These are phyloP conservation scores for Popillia japonica DNA, from an alignment of 1,140 invertebrate species.

Conservation along the genomic window DNA sequence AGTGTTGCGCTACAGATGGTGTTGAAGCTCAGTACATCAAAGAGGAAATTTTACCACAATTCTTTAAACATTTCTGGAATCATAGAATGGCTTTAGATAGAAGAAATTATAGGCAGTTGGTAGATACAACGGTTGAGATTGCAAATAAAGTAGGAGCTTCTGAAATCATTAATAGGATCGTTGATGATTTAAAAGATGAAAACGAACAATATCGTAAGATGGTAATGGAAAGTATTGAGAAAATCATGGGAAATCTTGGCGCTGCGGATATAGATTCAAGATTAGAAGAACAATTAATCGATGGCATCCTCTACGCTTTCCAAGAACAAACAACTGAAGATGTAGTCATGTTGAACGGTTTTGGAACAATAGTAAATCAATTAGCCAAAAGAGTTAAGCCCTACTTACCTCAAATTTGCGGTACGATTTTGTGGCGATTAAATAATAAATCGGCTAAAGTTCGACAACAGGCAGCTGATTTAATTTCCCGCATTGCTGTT, in stretches of 20 bases:
- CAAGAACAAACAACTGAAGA: slow-evolving; percentile 99
- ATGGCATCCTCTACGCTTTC: slow-evolving; percentile 99
- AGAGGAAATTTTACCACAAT: slow-evolving; percentile 98
- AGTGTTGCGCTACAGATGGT: slow-evolving; percentile 99
- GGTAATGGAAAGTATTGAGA: slow-evolving; percentile 99
- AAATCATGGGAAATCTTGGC: slow-evolving; percentile 95
- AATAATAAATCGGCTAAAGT: slow-evolving; percentile 99
- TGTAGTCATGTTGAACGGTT: slow-evolving; percentile 99
- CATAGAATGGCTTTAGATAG: slow-evolving; percentile 98
- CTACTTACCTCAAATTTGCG: slow-evolving; percentile 99
- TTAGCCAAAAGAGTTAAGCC: slow-evolving; percentile 97
- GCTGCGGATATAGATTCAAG: slow-evolving; percentile 97
- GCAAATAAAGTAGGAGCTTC: slow-evolving; percentile 99
- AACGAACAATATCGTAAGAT: slow-evolving; percentile 99
- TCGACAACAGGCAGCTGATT: slow-evolving; percentile 97
- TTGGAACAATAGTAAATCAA: slow-evolving; percentile 98
- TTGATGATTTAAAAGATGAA: slow-evolving; percentile 99
- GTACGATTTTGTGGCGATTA: slow-evolving; percentile 98
- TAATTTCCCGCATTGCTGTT: slow-evolving; percentile 97
- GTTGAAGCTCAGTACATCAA: slow-evolving; percentile 99
- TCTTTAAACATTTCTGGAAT: slow-evolving; percentile 99
- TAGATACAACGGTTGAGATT: slow-evolving; percentile 99
- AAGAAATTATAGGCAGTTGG: slow-evolving; percentile 96
- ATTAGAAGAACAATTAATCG: slow-evolving; percentile 98
- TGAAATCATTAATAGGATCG: slow-evolving; percentile 98